Evolutionary conservation across 2,113 vertebrate genomes (phyloP), one percentile per base, ranked within the genome.

Genomic region (Steatornis caripensis): DNA sequence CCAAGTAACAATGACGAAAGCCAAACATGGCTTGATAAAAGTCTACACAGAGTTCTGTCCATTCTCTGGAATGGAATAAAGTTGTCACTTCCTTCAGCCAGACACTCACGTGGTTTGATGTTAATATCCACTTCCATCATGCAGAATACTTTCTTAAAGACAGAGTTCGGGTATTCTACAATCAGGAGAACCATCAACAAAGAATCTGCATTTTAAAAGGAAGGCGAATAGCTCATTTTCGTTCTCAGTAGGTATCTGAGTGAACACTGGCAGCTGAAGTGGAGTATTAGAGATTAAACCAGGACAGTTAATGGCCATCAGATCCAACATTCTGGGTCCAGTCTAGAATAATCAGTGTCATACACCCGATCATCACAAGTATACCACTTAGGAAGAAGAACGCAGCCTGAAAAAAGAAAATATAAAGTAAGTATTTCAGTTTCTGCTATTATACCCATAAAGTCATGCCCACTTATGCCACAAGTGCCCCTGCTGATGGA

Each of bases 61-160:
- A 99, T 99, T 99, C 99, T 99, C 98, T 99, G 98, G 99, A 99
- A 99, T 99, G 99, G 99, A 99, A 98, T 99, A 98, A 98, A 98
- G 98, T 97, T 97, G 97, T 98, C 98, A 98, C 97, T 97, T 98
- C 99, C 98, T 95, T 97, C 98, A 97, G 98, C 97, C 97, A 97
- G 91, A 98, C 97, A 98, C 97, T 98, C 98, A 96, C 37, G 85
- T 94, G 97, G 96, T 98, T 97, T 96, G 98, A 95, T 97, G 97
- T 97, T 68, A 81, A 95, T 75, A 96, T 97, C 96, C 93, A 96
- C 97, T 98, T 96, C 94, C 97, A 97, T 92, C 91, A 97, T 96
- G 97, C 97, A 98, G 98, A 98, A 98, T 60, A 98, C 94, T 95
- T 97, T 97, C 97, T 97, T 95, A 96, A 93, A 92, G 93, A 89